Evolutionary conservation across 2,888 invertebrate species (phyloP).

Genomic region (Teleogryllus oceanicus): DNA sequence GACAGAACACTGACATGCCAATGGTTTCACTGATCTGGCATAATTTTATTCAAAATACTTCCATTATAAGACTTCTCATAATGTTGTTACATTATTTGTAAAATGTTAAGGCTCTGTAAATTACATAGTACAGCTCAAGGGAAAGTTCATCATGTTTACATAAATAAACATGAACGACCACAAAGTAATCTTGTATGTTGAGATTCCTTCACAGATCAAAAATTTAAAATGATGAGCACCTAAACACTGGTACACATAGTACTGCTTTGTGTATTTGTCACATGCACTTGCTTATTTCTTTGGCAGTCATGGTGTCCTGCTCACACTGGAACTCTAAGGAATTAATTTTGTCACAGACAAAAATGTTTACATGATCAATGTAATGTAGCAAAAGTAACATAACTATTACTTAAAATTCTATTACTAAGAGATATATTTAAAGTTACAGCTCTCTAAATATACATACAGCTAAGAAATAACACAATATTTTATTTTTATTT

Average conservation of each 20-base stretch:
- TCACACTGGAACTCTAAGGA: not conserved
- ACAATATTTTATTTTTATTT: not conserved
- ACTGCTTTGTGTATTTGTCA: not conserved
- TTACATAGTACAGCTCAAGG: conserved; percentile 9
- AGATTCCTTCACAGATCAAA: not conserved
- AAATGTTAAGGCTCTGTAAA: conserved; percentile 5
- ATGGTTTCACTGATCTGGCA: not conserved
- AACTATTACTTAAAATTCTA: conserved; percentile 1
- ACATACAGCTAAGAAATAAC: not conserved
- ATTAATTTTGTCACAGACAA: conserved; percentile 18
- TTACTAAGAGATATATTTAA: conserved; percentile 18
- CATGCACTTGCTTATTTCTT: not conserved
- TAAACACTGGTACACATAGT: not conserved
- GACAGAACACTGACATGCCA: not conserved
- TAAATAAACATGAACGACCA: not conserved
- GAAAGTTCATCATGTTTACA: not conserved
- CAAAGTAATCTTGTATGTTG: not conserved
- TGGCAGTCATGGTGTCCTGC: not conserved
- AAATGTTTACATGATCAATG: not conserved
- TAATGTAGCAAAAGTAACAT: not conserved
- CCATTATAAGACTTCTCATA: not conserved
- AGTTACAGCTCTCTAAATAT: conserved; percentile 1
- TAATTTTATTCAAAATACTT: not conserved
- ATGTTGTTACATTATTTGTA: not conserved
- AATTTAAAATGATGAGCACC: conserved; percentile 1